A percentile compares a stretch with the other conserved stretches of the same genome.
These are phyloP conservation scores for Gymnoscopelus braueri DNA, from an alignment of 2,797 vertebrate species.

Conservation along the genomic window DNA sequence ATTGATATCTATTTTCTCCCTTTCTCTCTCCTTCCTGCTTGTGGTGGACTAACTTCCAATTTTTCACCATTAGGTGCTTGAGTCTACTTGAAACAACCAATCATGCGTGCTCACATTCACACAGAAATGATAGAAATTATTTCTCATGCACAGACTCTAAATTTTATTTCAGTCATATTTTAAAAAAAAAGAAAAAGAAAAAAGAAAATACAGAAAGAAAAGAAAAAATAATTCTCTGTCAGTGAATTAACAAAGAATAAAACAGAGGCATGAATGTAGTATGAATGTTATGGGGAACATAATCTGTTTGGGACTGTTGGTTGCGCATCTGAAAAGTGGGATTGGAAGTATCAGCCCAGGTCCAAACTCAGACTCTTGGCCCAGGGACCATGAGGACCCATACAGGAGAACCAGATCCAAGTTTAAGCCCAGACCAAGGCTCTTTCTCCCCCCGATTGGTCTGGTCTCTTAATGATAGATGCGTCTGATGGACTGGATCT, in stretches of 20 bases:
- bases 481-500: slow-evolving; percentile 61
- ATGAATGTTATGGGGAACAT: no score
- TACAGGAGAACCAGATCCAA: slow-evolving; percentile 17
- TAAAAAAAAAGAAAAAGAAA: not conserved
- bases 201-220: not conserved
- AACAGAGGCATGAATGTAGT: slow-evolving; percentile 42
- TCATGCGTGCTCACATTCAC: not conserved
- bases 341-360: not conserved
- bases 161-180: slow-evolving; percentile 53
- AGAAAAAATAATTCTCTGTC: slow-evolving; percentile 25
- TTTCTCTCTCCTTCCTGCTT: no score
- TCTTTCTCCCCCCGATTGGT: not conserved
- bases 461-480: slow-evolving; percentile 35
- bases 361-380: slow-evolving; percentile 1
- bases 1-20: no score
- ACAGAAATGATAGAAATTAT: slow-evolving; percentile 21
- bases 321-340: not conserved
- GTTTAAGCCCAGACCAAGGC: slow-evolving; percentile 10
- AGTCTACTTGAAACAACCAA: no score
- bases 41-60: no score
- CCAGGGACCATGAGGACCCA: not conserved
- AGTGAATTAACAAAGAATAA: not conserved
- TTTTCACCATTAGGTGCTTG: no score
- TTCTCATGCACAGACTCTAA: slow-evolving; percentile 24
- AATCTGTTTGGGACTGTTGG: slow-evolving; percentile 39